Evolutionary conservation across 2,113 vertebrate species (phyloP), one percentile per base, ranked within the genome.

Genomic region (Ctenomys sociabilis): DNA sequence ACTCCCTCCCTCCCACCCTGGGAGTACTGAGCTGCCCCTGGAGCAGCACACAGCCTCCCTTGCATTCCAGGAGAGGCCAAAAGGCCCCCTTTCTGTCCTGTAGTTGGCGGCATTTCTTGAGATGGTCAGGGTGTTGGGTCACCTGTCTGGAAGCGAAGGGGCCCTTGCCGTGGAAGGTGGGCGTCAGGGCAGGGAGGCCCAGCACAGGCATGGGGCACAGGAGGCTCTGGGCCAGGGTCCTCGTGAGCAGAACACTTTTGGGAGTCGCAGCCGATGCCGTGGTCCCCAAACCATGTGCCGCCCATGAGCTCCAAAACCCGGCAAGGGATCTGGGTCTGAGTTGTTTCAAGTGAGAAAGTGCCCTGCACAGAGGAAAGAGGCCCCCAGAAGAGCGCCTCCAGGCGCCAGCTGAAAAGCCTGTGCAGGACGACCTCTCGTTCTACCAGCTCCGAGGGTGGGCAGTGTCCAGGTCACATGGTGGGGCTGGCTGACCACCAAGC

Each of bases 21-120:
- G 17, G 7, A 22, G 68, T 21, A 1, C 68, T 0, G 19, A 2
- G 19, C 10, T 35, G 3, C 2, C n/a, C 68, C n/a, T 8, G 2
- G 17, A 35, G 21, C 17, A 73, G 72, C 9, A 37, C 72, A 73
- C 12, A 37, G 37, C 72, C 37, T 43, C 72, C 22, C 21, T n/a
- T 43, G 72, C 12, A 17, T 73, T 73, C 72, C 22, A 12, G 37
- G 70, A 9, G 21, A 73, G 70, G 70, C n/a, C 3, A 19, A 40
- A n/a, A 40, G 19, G 19, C 19, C 70, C 70, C 9, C 7, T 70
- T 73, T 61, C 59, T 37, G 8, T 37, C 9, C n/a, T 37, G 21
- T 21, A 17, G 70, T 24, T 24, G n/a, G 70, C 40, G 21, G n/a
- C n/a, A 40, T 73, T 40, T 40, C n/a, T 40, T 17, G n/a, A 37